Percentiles rank a stretch among this genome's conserved stretches.
Evolutionary conservation across 2,113 vertebrate species (phyloP).

Genomic region (Phyllostomus discolor): DNA sequence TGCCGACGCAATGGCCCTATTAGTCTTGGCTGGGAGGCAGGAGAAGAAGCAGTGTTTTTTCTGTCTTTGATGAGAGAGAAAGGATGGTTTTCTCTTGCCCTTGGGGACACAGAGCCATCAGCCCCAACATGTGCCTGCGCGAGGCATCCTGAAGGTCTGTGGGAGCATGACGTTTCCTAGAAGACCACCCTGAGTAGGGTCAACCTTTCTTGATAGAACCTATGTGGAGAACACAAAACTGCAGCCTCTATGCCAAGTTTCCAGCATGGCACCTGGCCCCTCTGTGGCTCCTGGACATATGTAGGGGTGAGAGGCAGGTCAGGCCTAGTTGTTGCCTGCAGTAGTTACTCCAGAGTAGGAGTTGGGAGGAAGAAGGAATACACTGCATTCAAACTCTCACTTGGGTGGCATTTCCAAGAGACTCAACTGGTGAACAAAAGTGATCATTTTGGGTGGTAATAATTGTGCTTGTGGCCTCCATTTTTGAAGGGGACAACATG

Average conservation of each 20-base stretch:
- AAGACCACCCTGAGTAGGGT: not conserved
- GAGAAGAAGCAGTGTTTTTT: not conserved
- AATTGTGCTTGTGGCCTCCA: not conserved
- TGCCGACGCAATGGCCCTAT: not conserved
- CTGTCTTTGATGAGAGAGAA: not conserved
- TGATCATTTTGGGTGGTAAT: not conserved
- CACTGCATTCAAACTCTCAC: not conserved
- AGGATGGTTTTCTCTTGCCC: not conserved
- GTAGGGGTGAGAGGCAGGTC: not conserved
- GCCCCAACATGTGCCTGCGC: no score
- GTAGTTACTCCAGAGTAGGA: not conserved
- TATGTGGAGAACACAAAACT: not conserved
- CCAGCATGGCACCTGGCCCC: not conserved
- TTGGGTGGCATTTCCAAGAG: not conserved
- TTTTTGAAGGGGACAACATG: not conserved
- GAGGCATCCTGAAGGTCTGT: not conserved
- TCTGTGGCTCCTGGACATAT: not conserved
- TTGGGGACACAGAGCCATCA: not conserved
- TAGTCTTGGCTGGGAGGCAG: not conserved
- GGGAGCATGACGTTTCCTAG: not conserved
- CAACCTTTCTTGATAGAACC: not conserved
- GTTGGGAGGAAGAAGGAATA: not conserved
- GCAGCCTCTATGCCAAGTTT: not conserved
- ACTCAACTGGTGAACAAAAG: not conserved
- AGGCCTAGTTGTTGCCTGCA: not conserved